Base-by-base conservation (phyloP, 2,888 invertebrate genomes). In the Sminthurides aquaticus region DNA sequence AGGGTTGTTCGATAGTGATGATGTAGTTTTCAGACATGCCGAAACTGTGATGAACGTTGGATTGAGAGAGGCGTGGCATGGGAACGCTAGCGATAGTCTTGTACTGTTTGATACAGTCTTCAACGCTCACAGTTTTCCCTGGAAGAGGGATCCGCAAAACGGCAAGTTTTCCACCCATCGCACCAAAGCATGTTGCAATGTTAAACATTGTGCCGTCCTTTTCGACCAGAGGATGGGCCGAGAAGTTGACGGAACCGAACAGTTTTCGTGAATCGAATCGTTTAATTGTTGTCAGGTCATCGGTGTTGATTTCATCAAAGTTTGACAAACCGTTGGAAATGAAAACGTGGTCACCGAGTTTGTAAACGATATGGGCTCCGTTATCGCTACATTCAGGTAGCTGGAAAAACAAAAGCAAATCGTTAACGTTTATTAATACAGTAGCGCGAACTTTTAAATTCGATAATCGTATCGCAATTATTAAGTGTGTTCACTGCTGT, bases 11-110 rank as follows among this genome's bases (percentile, higher is more conserved):
- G 49, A 82, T 75, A 65, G 82, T 77, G 15, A 84, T 76, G 34
- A 82, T 75, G 75, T 80, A 81, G 67, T 82, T 80, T 65, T 82
- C 79, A 1, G 81, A 79, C 76, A 83, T 78, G n/a, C 78, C 81
- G 70, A 83, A 83, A 67, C 81, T 81, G 76, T 83, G 83, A 69
- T 58, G 67, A 22, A 52, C 25, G 20, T 49, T 61, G 11, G 58
- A 1, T 15, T 25, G 22, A 2, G 60, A 58, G 22, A 61, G 28
- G 20, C 62, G 24, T 1, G 24, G 49, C 43, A 57, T 54, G 5
- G 54, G 26, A 8, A 61, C 52, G 1, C 52, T 28, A 29, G 61
- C 27, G 11, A 67, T 26, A 3, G 49, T 55, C 57, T 67, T 60
- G 29, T 34, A 59, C 3, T 28, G 11, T 28, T 65, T 65, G 27